phyloP scores from a whole-genome alignment of 1,140 invertebrate species.

The Sipha flava region DNA sequence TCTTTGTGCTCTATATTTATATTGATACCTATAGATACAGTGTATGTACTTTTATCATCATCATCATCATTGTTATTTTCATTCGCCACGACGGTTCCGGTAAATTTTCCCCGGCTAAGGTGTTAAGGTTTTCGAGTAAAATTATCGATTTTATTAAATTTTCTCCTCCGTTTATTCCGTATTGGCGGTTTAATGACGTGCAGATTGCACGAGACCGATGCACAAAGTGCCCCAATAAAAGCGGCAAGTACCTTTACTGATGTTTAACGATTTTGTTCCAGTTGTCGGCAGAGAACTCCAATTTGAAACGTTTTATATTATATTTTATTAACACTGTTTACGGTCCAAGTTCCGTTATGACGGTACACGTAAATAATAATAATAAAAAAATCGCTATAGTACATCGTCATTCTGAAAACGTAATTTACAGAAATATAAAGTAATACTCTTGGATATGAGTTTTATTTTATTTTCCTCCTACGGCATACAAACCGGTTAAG shows the following conservation, averaged over 20 bases:
- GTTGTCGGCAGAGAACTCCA: neutral
- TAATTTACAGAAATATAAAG: neutral
- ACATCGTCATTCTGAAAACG: neutral
- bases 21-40: neutral
- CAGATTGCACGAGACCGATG: neutral
- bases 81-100: neutral
- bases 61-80: neutral
- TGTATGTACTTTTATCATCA: neutral
- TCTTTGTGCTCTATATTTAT: neutral
- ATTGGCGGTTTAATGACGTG: neutral
- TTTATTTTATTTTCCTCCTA: no score
- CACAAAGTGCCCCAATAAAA: neutral
- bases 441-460: neutral
- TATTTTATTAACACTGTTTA: constrained; percentile 2
- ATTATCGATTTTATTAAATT: constrained; percentile 6
- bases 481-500: no score
- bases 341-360: constrained; percentile 11
- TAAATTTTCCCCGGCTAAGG: neutral
- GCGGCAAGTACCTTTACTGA: neutral
- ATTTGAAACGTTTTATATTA: neutral
- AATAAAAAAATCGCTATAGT: neutral
- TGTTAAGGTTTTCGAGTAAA: neutral
- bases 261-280: constrained; percentile 27
- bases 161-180: no score
- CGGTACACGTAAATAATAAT: neutral